Conservation (phyloP, 2,888 invertebrate genomes). For the Andricus quercusramuli region DNA sequence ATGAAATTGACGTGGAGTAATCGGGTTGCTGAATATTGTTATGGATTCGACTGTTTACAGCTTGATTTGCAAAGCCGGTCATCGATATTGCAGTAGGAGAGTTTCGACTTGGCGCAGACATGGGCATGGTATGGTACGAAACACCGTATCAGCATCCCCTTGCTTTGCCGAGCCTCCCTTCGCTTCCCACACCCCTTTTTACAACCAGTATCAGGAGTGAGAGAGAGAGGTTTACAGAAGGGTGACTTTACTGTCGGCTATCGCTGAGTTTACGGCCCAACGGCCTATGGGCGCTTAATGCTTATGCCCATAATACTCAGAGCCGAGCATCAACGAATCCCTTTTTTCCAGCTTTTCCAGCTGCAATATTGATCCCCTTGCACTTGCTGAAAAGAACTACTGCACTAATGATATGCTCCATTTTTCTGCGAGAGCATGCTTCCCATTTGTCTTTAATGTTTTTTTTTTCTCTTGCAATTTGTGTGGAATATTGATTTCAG, state of each 20-base stretch:
- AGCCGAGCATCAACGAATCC: constrained; percentile 9
- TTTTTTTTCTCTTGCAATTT: no score
- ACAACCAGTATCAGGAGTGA: constrained; percentile 27
- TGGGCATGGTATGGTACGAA: constrained; percentile 49
- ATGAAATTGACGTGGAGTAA: constrained; percentile 29
- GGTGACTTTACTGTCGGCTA: constrained; percentile 46
- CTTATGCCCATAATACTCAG: constrained; percentile 19
- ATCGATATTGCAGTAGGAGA: constrained; percentile 39
- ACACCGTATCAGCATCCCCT: constrained; percentile 56
- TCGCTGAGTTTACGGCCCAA: constrained; percentile 41
- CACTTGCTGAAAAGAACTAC: constrained; percentile 12
- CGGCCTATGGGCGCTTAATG: constrained; percentile 1
- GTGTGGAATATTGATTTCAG: no score
- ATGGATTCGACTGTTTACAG: constrained; percentile 36
- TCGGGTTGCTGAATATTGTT: constrained; percentile 2
- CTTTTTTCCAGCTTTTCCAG: constrained; percentile 21
- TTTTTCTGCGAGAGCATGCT: neutral
- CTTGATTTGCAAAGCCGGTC: constrained; percentile 28
- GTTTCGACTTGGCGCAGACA: constrained; percentile 29
- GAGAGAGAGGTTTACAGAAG: constrained; percentile 50
- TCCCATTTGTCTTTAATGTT: neutral
- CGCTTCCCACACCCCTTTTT: constrained; percentile 45
- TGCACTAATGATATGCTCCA: neutral
- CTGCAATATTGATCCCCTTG: constrained; percentile 21
- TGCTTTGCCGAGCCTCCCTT: constrained; percentile 47